Base-by-base conservation (phyloP, 1,140 invertebrate species). In the Aporrectodea caliginosa region DNA sequence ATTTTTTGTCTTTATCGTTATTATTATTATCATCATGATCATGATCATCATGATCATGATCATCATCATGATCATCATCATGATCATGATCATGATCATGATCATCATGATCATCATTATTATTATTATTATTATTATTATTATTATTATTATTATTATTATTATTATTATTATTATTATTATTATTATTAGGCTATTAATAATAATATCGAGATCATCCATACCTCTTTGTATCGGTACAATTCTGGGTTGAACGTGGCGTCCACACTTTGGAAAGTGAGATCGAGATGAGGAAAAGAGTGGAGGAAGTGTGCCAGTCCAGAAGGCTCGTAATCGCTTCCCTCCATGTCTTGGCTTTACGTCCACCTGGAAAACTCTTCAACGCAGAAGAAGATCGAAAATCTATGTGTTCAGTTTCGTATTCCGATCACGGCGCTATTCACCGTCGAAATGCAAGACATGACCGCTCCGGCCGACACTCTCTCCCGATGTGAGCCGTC, bases 211-310 rank as follows among this genome's bases (percentile, higher is more conserved):
- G 22, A 12, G 43, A 12, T 58, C 22, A 73, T 32, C 32, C 77
- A 80, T 84, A 95, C 94, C 93, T 97, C 95, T 82, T 95, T 90
- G 89, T 97, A 97, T 82, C 95, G 91, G 83, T 94, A 92, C 84
- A 93, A 94, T 82, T 92, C 91, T 30, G 94, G 94, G 86, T 94
- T 92, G 88, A 97, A 97, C 77, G 94, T 95, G 85, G 92, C 93
- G 88, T 96, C 95, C 87, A 96, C 94, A 82, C 91, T 91, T 87
- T 95, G 93, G 83, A 95, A 92, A 82, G 93, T 93, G 84, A 95
- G 93, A 81, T 90, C 88, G 34, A 89, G 83, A 82, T 89, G 88
- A 6, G 89, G 90, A 88, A 96, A 90, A 83, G 91, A 90, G 89
- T 96, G 94, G 86, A 96, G 92, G 87, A 94, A 91, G 87, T 91